Percentiles rank a stretch among this genome's conserved stretches.
Evolutionary conservation across 2,888 invertebrate genomes (phyloP).

Genomic region (Hedychridium roseum): DNA sequence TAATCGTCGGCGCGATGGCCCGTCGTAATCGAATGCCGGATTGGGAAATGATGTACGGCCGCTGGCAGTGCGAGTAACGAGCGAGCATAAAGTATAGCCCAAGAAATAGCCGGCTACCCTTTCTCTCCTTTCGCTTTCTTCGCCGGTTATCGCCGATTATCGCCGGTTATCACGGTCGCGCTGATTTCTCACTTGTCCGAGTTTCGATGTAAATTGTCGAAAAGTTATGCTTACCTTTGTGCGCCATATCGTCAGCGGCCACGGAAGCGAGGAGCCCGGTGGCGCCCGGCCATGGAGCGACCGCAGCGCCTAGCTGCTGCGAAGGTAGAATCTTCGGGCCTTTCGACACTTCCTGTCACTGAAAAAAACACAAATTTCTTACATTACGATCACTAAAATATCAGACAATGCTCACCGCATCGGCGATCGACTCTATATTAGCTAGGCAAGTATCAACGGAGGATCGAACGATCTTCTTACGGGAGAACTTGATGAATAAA

Average conservation of each 20-base stretch:
- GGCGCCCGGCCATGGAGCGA: constrained; percentile 85
- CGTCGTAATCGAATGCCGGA: constrained; percentile 31
- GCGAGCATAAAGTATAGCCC: too few relatives aligned
- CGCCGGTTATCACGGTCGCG: not conserved
- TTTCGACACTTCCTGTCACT: constrained; percentile 59
- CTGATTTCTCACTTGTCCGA: not conserved
- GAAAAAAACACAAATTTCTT: constrained; percentile 28
- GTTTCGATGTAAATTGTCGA: not conserved
- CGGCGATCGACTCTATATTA: too few relatives aligned
- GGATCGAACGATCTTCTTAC: too few relatives aligned
- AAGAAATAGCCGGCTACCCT: too few relatives aligned
- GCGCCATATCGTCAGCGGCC: constrained; percentile 84
- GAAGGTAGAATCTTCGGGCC: constrained; percentile 76
- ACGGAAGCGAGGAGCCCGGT: constrained; percentile 67
- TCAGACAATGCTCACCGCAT: too few relatives aligned
- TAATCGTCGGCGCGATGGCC: constrained; percentile 30
- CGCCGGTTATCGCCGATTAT: not conserved
- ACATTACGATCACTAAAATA: not conserved
- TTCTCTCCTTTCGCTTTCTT: too few relatives aligned
- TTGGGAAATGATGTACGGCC: constrained; percentile 31
- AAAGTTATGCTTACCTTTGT: constrained; percentile 76
- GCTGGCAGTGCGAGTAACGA: constrained; percentile 2
- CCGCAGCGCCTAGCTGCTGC: constrained; percentile 80
- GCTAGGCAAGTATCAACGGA: too few relatives aligned
- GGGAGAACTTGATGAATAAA: too few relatives aligned